phyloP scores from a whole-genome alignment of 1,140 invertebrate species.

The Heterodera carotae region DNA sequence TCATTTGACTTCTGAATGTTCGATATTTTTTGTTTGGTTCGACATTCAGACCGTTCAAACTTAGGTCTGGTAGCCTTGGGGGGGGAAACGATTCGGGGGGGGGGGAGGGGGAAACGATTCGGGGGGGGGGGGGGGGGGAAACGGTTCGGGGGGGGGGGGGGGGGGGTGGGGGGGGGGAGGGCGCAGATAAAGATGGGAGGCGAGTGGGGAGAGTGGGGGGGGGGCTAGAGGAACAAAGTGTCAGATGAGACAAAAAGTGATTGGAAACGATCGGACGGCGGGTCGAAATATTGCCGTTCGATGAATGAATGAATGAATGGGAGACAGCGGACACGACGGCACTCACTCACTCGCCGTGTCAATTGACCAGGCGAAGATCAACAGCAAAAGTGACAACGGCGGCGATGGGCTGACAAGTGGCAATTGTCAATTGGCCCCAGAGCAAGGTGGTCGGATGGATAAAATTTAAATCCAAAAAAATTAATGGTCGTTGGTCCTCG shows the following conservation, averaged over 20 bases:
- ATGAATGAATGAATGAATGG: not conserved
- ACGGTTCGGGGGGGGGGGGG: not conserved
- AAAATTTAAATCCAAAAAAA: not conserved
- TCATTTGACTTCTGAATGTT: too few species aligned
- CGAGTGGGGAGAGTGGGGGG: too few species aligned
- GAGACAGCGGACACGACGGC: too few species aligned
- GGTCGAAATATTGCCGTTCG: not conserved
- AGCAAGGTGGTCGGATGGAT: not conserved
- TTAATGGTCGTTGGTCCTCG: not conserved
- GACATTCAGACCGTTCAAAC: too few species aligned
- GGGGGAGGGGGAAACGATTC: too few species aligned
- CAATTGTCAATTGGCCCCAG: not conserved
- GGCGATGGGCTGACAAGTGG: not conserved
- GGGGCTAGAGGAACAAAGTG: too few species aligned
- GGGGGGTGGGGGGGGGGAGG: not conserved
- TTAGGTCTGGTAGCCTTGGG: too few species aligned
- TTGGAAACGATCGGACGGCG: too few species aligned
- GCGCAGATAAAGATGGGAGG: not conserved
- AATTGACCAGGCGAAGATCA: not conserved
- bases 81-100: too few species aligned
- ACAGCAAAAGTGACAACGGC: not conserved
- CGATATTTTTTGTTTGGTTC: too few species aligned
- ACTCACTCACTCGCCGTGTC: not conserved
- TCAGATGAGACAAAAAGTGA: too few species aligned
- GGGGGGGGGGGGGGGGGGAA: too few species aligned